These are phyloP conservation scores for Enteromius unitaeniatus DNA, from an alignment of 2,797 vertebrate species.

Conservation along the genomic window DNA sequence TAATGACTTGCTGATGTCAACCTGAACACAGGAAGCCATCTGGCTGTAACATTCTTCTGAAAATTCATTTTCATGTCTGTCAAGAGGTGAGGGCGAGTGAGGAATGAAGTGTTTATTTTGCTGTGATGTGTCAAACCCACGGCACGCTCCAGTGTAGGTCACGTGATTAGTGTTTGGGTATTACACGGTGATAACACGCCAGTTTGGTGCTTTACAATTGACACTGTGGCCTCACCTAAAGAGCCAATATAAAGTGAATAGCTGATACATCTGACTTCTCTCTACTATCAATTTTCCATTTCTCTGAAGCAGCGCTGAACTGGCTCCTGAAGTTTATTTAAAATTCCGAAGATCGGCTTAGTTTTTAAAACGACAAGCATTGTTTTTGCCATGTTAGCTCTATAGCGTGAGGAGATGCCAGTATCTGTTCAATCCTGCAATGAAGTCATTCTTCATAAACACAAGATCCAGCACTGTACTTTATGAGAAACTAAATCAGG, in stretches of 20 bases:
- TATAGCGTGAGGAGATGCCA: not conserved
- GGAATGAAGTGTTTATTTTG: conserved; percentile 23
- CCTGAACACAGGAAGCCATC: not conserved
- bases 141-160: not conserved
- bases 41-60: conserved; percentile 21
- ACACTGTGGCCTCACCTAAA: not conserved
- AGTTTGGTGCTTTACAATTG: not conserved
- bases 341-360: not conserved
- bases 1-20: conserved; percentile 26
- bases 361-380: conserved; percentile 16
- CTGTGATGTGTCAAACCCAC: not conserved
- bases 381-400: conserved; percentile 10
- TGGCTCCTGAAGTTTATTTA: not conserved
- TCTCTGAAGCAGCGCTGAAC: not conserved
- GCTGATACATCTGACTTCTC: not conserved
- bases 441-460: conserved; percentile 36
- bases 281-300: not conserved
- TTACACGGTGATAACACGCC: not conserved
- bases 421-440: conserved; percentile 24
- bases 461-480: not conserved
- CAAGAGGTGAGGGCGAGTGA: conserved; percentile 8
- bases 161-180: not conserved
- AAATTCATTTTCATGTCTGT: conserved; percentile 42
- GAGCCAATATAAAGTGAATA: conserved; percentile 2
- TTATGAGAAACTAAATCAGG: conserved; percentile 34